A percentile compares a stretch with the other conserved stretches of the same genome.
Conservation (phyloP, 2,797 vertebrate genomes). For the Babyrousa celebensis region DNA sequence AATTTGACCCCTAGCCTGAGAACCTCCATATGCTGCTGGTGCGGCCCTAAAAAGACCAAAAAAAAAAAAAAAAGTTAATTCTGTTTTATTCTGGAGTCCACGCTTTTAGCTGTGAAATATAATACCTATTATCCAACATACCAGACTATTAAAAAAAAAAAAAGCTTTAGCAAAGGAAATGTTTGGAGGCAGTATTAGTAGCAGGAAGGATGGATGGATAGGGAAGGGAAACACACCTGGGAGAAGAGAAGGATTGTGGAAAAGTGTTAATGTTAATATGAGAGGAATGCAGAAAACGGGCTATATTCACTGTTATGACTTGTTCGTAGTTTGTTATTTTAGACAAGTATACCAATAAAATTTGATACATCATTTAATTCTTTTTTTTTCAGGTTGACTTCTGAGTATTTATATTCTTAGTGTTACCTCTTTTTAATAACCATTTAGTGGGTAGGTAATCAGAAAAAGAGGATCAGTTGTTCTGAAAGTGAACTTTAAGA, state of each 20-base stretch:
- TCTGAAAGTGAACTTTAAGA: slow-evolving; percentile 46
- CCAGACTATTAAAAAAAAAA: background rate
- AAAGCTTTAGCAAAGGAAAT: background rate
- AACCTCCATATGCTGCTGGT: no score
- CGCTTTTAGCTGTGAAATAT: background rate
- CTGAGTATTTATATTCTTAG: background rate
- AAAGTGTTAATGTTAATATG: background rate
- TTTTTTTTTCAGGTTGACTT: slow-evolving; percentile 36
- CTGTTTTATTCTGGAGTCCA: background rate
- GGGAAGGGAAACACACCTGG: background rate
- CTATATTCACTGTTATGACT: background rate
- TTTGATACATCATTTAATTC: background rate
- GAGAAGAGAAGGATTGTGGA: background rate
- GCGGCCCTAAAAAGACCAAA: no score
- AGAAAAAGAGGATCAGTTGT: background rate
- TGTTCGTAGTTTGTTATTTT: background rate
- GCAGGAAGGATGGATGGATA: background rate
- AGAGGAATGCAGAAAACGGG: background rate
- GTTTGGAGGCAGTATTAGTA: background rate
- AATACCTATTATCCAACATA: background rate
- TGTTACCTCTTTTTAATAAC: background rate
- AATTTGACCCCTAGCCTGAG: no score
- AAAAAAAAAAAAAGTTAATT: background rate
- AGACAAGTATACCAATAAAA: background rate
- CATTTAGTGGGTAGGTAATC: slow-evolving; percentile 1